phyloP scores from a whole-genome alignment of 2,797 vertebrate species.

The Nasua narica region DNA sequence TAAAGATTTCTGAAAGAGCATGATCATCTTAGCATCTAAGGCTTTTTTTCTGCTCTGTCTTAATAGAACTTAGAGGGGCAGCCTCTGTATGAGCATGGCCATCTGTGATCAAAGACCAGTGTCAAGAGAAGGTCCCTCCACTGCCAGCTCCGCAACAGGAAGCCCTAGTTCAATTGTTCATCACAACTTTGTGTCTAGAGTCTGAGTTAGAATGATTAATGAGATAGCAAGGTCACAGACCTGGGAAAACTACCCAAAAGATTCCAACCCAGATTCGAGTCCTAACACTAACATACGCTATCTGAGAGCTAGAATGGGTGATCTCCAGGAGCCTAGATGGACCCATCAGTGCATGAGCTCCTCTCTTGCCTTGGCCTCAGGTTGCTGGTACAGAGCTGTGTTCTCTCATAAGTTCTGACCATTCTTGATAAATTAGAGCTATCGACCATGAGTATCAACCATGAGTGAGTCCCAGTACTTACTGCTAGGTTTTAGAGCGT shows the following conservation, averaged over 20 bases:
- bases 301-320: neutral
- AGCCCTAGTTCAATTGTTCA: neutral
- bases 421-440: neutral
- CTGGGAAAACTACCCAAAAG: neutral
- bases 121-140: neutral
- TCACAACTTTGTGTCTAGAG: neutral
- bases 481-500: neutral
- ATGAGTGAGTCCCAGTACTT: neutral
- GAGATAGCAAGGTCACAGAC: neutral
- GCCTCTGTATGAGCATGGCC: neutral
- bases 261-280: neutral
- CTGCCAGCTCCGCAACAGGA: neutral
- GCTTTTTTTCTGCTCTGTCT: neutral
- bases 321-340: neutral
- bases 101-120: neutral
- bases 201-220: neutral
- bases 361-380: neutral
- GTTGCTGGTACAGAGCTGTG: neutral
- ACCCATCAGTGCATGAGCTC: neutral
- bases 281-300: neutral
- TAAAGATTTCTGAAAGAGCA: slow-evolving; percentile 8
- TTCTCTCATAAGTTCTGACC: neutral
- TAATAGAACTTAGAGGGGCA: neutral
- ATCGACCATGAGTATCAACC: neutral
- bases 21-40: neutral